Evolutionary conservation across 2,113 vertebrate species (phyloP).

Genomic region (Brachyistius frenatus): DNA sequence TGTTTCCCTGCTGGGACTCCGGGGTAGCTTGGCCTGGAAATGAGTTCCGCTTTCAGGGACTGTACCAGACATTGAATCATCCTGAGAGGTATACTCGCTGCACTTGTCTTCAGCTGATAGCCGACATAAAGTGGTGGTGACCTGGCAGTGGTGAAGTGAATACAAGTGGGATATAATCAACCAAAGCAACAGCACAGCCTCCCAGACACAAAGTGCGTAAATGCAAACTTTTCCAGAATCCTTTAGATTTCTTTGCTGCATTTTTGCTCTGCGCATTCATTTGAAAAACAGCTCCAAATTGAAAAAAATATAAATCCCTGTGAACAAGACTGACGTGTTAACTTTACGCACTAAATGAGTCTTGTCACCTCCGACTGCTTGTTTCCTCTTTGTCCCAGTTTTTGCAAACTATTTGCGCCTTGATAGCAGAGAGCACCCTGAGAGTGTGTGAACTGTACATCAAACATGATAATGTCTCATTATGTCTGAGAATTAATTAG

Average conservation of each 20-base stretch:
- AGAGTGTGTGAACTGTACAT: slow-evolving; percentile 65
- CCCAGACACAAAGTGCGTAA: slow-evolving; percentile 37
- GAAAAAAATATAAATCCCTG: not conserved
- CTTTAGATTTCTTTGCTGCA: not conserved
- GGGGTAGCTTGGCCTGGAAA: slow-evolving; percentile 76
- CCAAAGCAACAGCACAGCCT: slow-evolving; percentile 33
- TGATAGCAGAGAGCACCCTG: slow-evolving; percentile 43
- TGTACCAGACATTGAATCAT: slow-evolving; percentile 68
- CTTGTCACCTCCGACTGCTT: slow-evolving; percentile 7
- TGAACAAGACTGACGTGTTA: slow-evolving; percentile 17
- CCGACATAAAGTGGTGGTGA: slow-evolving; percentile 57
- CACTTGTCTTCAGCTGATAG: slow-evolving; percentile 68
- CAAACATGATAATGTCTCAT: slow-evolving; percentile 72
- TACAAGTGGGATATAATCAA: slow-evolving; percentile 63
- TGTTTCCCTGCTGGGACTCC: slow-evolving; percentile 83
- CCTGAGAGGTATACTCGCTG: slow-evolving; percentile 62
- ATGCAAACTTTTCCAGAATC: slow-evolving; percentile 12
- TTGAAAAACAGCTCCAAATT: not conserved
- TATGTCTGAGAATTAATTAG: slow-evolving; percentile 78
- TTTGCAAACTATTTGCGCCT: slow-evolving; percentile 36
- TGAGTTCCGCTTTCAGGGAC: slow-evolving; percentile 76
- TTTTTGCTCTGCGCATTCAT: not conserved
- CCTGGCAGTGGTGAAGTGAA: slow-evolving; percentile 70
- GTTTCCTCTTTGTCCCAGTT: slow-evolving; percentile 41
- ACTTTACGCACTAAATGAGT: slow-evolving; percentile 32